Conservation (phyloP, 2,797 vertebrate genomes). For the Pantherophis alleghaniensis region DNA sequence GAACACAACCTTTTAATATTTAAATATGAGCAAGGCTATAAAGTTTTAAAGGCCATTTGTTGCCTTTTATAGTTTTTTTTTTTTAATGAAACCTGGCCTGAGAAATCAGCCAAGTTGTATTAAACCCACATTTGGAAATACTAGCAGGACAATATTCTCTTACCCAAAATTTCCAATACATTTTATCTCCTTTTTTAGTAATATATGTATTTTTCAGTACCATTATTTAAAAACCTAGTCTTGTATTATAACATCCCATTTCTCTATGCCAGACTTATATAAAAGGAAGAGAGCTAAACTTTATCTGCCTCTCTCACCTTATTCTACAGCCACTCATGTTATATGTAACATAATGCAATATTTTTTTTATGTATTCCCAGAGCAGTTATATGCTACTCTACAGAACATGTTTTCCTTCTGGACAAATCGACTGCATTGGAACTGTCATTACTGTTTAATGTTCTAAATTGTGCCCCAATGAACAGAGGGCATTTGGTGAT, state of each 20-base stretch:
- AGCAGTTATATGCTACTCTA: background rate
- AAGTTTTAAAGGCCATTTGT: conserved; percentile 31
- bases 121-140: conserved; percentile 3
- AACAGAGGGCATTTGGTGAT: background rate
- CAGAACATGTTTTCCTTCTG: background rate
- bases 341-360: background rate
- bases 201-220: background rate
- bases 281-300: background rate
- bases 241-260: background rate
- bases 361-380: background rate
- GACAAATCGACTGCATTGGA: background rate
- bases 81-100: background rate
- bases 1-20: conserved; percentile 13
- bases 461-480: background rate
- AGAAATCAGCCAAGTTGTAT: conserved; percentile 20
- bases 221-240: background rate
- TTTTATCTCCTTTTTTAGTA: background rate
- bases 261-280: background rate
- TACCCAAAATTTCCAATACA: background rate
- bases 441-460: background rate
- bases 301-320: background rate
- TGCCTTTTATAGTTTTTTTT: conserved; percentile 26
- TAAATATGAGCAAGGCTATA: conserved; percentile 25
- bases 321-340: background rate
- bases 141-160: background rate